Percentiles rank a stretch among this genome's conserved stretches.
Evolutionary conservation across 2,888 invertebrate species (phyloP).

Genomic region (Girardia tigrina): DNA sequence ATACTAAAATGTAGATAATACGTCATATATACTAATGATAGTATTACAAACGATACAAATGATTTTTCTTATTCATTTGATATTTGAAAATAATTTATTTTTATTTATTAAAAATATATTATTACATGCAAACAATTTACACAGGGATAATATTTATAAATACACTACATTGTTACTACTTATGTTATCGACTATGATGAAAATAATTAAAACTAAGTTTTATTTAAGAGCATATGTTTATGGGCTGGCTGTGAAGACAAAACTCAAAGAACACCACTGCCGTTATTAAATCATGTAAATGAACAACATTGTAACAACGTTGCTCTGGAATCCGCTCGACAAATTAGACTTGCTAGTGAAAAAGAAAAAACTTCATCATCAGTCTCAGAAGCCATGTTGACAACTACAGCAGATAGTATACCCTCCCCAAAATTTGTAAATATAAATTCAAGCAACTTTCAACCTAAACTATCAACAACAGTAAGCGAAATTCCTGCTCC

Average conservation of each 20-base stretch:
- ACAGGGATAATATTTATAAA: too few relatives aligned
- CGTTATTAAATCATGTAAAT: conserved; percentile 23
- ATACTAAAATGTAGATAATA: too few relatives aligned
- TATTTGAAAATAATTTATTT: too few relatives aligned
- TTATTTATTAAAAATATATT: too few relatives aligned
- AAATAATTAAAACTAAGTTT: too few relatives aligned
- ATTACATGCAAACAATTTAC: too few relatives aligned
- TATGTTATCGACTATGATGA: too few relatives aligned
- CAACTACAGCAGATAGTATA: neutral
- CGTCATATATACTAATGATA: too few relatives aligned
- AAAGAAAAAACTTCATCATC: neutral
- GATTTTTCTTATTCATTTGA: too few relatives aligned
- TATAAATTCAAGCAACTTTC: neutral
- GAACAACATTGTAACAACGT: conserved; percentile 24
- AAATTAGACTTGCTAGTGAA: neutral
- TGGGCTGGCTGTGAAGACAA: conserved; percentile 30
- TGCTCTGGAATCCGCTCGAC: conserved; percentile 21
- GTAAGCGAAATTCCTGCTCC: neutral
- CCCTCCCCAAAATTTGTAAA: neutral
- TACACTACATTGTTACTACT: too few relatives aligned
- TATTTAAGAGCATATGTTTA: conserved; percentile 13
- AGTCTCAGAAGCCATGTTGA: neutral
- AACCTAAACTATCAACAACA: neutral
- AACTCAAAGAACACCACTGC: conserved; percentile 5
- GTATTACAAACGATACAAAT: too few relatives aligned